Base-by-base conservation (phyloP, 2,797 vertebrate species). In the Mormyrops attenuatus region DNA sequence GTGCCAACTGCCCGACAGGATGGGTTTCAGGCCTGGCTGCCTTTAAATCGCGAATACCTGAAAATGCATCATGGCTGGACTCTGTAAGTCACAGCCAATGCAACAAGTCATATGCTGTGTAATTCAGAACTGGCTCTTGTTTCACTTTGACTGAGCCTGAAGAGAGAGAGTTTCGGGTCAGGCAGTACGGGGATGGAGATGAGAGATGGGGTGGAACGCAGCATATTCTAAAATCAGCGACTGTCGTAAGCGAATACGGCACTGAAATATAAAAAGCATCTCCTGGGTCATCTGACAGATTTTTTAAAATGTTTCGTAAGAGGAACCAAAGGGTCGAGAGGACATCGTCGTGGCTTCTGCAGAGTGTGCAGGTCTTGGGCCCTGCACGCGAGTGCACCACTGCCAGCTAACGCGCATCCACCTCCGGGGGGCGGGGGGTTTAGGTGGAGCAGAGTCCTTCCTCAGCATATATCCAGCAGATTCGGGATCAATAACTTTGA, bases 391-490 rank as follows among this genome's bases (percentile, higher is more conserved):
- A 26, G 60, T 66, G 47, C 34, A 41, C 44, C 3, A 0, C 55
- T n/a, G 3, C 53, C 17, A 0, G 3, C 85, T 55, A 77, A 22
- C 49, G 22, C 26, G 5, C 22, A 44, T 73, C 30, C 26, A 17
- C 49, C n/a, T 11, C 0, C 1, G 9, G 82, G 47, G 44, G 9
- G 13, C n/a, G 63, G 15, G 4, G 20, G 30, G 26, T n/a, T 69
- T 55, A 60, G n/a, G 11, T 44, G 69, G 17, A 5, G 22, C 57
- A 57, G 63, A 5, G 34, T 44, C 57, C 89, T 73, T 60, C 34
- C 89, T 89, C 89, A 86, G 89, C 89, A 89, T 66, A 77, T 89
- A 63, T 89, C 44, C 38, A 49, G 4, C 49, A 13, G 30, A 22
- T 66, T 88, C 47, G 0, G 30, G 85, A 87, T 89, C 84, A 87